Conservation (phyloP, 2,888 invertebrate species). For the Xanthostigma xanthostigma region DNA sequence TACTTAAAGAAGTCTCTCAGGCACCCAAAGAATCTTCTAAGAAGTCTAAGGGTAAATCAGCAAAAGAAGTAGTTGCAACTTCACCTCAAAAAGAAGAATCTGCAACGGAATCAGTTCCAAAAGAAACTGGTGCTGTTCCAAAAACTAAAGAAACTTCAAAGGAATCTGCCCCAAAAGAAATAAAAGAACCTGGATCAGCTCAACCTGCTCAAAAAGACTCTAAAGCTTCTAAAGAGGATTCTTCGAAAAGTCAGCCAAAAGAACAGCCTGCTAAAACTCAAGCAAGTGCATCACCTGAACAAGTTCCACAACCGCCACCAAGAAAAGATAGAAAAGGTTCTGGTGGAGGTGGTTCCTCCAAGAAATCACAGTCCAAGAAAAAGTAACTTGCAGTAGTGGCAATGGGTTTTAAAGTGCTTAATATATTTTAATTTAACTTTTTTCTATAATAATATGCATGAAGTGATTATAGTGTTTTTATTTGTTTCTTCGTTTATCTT, state of each 20-base stretch:
- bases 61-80: constrained; percentile 7
- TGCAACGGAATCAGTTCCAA: constrained; percentile 23
- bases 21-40: constrained; percentile 22
- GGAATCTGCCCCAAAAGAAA: constrained; percentile 1
- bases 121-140: not conserved
- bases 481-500: too few relatives aligned
- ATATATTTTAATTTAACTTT: too few relatives aligned
- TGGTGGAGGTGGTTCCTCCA: not conserved
- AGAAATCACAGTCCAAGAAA: not conserved
- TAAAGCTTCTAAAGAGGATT: not conserved
- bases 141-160: constrained; percentile 1
- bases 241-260: not conserved
- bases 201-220: not conserved
- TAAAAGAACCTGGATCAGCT: not conserved
- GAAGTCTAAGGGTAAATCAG: constrained; percentile 11
- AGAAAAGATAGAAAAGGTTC: constrained; percentile 21
- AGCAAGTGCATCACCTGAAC: constrained; percentile 17
- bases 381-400: too few relatives aligned
- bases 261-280: constrained; percentile 14
- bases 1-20: constrained; percentile 6
- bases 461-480: too few relatives aligned
- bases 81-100: constrained; percentile 23
- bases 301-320: constrained; percentile 22
- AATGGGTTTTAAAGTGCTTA: too few relatives aligned
- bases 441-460: too few relatives aligned